Evolutionary conservation across 2,113 vertebrate species (phyloP).

Genomic region (western clawed frog (Xenopus tropicalis)): UCB_Xtro_10.0 CM004447.2:12618001-12618500

Average conservation of each 20-base stretch:
- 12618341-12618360: slow-evolving; percentile 46
- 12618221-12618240: slow-evolving; percentile 45
- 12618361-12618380: slow-evolving; percentile 59
- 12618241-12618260: slow-evolving; percentile 42
- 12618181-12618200: slow-evolving; percentile 34
- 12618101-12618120: slow-evolving; percentile 46
- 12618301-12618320: slow-evolving; percentile 33
- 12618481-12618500: slow-evolving; percentile 99
- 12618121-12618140: slow-evolving; percentile 41
- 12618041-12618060: slow-evolving; percentile 11
- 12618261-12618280: slow-evolving; percentile 44
- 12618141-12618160: slow-evolving; percentile 43
- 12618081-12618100: slow-evolving; percentile 29
- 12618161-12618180: slow-evolving; percentile 44
- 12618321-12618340: slow-evolving; percentile 41
- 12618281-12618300: slow-evolving; percentile 39
- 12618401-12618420: slow-evolving; percentile 63
- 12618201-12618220: slow-evolving; percentile 41
- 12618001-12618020: background rate
- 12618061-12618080: slow-evolving; percentile 27
- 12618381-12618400: slow-evolving; percentile 66
- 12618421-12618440: slow-evolving; percentile 90
- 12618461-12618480: slow-evolving; percentile 95
- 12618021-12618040: slow-evolving; percentile 31
- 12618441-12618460: slow-evolving; percentile 94